phyloP scores from a whole-genome alignment of 1,140 invertebrate species.

The Mamestra configurata region DNA sequence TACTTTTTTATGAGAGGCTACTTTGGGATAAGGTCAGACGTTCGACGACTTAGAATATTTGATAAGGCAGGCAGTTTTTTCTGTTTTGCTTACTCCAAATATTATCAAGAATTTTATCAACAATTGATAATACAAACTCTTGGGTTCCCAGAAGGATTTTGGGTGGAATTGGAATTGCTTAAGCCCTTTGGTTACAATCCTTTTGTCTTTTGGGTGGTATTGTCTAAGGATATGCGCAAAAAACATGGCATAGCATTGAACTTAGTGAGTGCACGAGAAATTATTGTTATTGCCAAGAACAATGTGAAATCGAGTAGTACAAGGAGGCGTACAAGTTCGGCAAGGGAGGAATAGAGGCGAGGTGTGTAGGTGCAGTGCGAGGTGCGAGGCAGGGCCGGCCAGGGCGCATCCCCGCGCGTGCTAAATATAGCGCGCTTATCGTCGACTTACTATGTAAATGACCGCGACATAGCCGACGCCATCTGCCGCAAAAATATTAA shows the following conservation, averaged over 20 bases:
- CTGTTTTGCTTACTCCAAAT: conserved; percentile 1
- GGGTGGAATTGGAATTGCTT: neutral
- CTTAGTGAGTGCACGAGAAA: neutral
- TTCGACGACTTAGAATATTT: conserved; percentile 11
- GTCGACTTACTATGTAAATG: conserved; percentile 85
- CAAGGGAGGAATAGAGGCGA: conserved; percentile 40
- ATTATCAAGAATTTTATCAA: conserved; percentile 46
- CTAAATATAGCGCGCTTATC: conserved; percentile 87
- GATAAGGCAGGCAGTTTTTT: conserved; percentile 30
- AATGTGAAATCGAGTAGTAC: neutral
- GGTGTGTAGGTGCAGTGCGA: conserved; percentile 69
- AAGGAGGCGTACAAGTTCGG: conserved; percentile 16
- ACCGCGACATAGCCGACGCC: conserved; percentile 78
- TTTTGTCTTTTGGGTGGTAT: neutral
- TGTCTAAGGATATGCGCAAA: neutral
- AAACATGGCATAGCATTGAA: neutral
- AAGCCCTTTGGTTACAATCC: neutral
- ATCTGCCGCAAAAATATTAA: conserved; percentile 81
- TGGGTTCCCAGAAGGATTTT: neutral
- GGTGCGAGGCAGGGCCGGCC: conserved; percentile 65
- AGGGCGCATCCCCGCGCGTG: conserved; percentile 74
- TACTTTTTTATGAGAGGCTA: conserved; percentile 9
- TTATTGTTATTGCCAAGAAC: neutral
- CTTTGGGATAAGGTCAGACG: conserved; percentile 41
- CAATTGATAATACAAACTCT: conserved; percentile 11